Evolutionary conservation across 30 jellyfish, hydroid and myxozoan species (phyloP).

Genomic region (Calvadosia cruxmelitensis): DNA sequence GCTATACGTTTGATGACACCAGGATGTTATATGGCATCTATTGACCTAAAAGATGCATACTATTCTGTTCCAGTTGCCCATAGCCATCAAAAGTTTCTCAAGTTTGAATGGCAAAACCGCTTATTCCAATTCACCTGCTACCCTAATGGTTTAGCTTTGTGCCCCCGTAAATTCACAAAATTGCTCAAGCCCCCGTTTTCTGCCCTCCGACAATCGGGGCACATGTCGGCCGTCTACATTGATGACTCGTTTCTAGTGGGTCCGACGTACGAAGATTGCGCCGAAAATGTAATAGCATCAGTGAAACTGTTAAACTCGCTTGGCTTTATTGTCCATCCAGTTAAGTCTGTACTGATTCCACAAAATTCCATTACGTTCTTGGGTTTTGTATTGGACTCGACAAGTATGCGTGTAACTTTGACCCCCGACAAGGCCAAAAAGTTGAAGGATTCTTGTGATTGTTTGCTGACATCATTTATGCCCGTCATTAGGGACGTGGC

Average conservation of each 20-base stretch:
- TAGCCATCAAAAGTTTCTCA: conserved; percentile 10
- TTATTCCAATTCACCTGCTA: conserved; percentile 2
- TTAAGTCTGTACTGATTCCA: conserved; percentile 21
- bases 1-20: not conserved
- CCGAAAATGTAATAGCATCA: conserved; percentile 4
- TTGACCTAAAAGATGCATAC: conserved; percentile 18
- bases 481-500: conserved; percentile 25
- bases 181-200: conserved; percentile 17
- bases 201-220: conserved; percentile 5
- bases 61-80: conserved; percentile 7
- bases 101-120: not conserved
- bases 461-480: not conserved
- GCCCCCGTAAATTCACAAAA: conserved; percentile 22
- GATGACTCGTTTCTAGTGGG: conserved; percentile 32
- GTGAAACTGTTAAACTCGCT: not conserved
- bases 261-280: conserved; percentile 10
- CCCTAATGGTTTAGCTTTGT: conserved; percentile 17
- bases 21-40: conserved; percentile 1
- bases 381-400: conserved; percentile 19
- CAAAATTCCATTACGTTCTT: conserved; percentile 11
- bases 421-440: conserved; percentile 4
- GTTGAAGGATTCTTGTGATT: not conserved
- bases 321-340: conserved; percentile 34
- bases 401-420: conserved; percentile 5
- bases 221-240: conserved; percentile 5